Evolutionary conservation across 2,113 vertebrate genomes (phyloP).

Genomic region (Nyctibius bracteatus): DNA sequence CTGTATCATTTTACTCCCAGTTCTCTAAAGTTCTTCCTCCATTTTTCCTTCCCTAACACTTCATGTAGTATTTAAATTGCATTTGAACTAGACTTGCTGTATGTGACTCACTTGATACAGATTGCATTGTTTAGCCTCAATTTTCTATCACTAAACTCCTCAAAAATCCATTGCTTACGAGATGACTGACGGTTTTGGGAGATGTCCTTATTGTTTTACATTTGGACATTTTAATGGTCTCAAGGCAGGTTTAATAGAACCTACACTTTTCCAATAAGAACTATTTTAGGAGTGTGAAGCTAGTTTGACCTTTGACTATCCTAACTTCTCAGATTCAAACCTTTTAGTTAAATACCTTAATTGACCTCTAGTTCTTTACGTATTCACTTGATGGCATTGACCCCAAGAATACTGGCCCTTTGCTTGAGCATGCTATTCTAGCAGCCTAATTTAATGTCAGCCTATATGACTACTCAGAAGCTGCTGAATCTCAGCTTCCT

Average conservation of each 20-base stretch:
- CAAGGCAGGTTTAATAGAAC: not conserved
- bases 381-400: not conserved
- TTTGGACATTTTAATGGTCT: not conserved
- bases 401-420: not conserved
- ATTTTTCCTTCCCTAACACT: not conserved
- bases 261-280: not conserved
- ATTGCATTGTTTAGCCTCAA: not conserved
- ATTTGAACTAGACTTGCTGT: not conserved
- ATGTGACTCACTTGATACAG: not conserved
- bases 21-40: not conserved
- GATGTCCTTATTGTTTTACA: not conserved
- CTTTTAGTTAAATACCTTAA: not conserved
- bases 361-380: not conserved
- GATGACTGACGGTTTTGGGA: not conserved
- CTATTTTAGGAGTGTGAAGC: not conserved
- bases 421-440: not conserved
- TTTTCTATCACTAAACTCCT: not conserved
- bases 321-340: not conserved
- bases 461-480: not conserved
- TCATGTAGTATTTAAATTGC: not conserved
- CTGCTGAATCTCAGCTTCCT: not conserved
- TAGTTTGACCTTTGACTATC: slow-evolving; percentile 1
- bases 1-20: not conserved
- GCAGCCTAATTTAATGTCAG: not conserved
- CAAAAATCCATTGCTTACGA: not conserved